Base-by-base conservation (phyloP, 92 coral and sea anemone species). In the Porites cylindrica region DNA sequence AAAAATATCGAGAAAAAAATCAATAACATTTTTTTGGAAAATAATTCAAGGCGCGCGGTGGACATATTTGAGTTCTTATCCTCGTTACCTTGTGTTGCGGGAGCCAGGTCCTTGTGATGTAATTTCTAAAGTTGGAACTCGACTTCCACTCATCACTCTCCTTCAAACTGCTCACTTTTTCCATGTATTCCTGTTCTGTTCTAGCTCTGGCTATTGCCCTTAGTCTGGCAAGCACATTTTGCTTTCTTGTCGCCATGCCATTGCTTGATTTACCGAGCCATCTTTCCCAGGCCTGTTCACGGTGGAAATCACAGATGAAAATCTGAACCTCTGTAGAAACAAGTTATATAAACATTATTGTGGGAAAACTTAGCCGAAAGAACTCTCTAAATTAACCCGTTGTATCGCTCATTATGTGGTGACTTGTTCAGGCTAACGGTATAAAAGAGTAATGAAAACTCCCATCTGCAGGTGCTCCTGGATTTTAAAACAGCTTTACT, bases 21-120 rank as follows among this genome's bases (percentile, higher is more conserved):
- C 18, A 20, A 16, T 11, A n/a, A 19, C 10, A 66, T 26, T 16
- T 66, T 53, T 8, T 8, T 23, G 59, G 13, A 66, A 16, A 11
- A 8, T 1, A 19, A 20, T 19, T 19, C 11, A 8, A 66, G 21
- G 8, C 19, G 21, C 7, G 4, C 70, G 0, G 26, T 2, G 26
- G 11, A 21, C 26, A 17, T 66, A 17, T 66, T 17, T 17, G 29
- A 4, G 70, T n/a, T 64, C 19, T 24, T 23, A 63, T 14, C 65
- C 68, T 21, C 26, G 50, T 6, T 75, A 89, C 92, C 88, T 83
- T 78, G 61, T 68, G 65, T 53, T 83, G 79, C 53, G 73, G 83
- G 43, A 89, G 73, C 92, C 89, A 89, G n/a, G 89, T 85, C 60
- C 79, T 85, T 17, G 82, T 58, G 50, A 73, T 72, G 81, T 77